Conservation (phyloP, 2,888 invertebrate species). For the Suillia variegata region DNA sequence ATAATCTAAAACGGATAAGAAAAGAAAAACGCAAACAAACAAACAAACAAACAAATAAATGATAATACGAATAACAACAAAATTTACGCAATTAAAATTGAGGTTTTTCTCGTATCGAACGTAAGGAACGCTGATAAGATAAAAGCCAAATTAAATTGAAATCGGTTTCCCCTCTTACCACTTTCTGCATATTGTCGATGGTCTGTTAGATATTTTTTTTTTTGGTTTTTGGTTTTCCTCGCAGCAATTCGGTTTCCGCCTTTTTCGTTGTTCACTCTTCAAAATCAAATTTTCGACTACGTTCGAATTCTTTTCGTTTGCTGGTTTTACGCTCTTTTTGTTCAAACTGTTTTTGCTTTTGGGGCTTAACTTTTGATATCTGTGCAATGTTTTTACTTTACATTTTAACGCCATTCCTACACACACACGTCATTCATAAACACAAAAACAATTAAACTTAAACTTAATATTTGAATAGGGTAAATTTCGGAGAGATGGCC, state of each 20-base stretch:
- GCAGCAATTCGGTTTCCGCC: background rate
- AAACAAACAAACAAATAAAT: too few species aligned
- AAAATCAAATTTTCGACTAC: constrained; percentile 11
- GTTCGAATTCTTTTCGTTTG: background rate
- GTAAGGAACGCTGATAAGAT: background rate
- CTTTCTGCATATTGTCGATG: background rate
- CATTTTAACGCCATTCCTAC: too few species aligned
- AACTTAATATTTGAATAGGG: too few species aligned
- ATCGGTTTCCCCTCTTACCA: constrained; percentile 2
- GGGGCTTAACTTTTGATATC: background rate
- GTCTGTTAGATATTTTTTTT: background rate
- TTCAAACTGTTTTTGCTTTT: background rate
- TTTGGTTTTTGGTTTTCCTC: background rate
- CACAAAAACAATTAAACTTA: too few species aligned
- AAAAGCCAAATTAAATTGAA: background rate
- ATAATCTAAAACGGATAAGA: constrained; percentile 12
- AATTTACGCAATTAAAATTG: too few species aligned
- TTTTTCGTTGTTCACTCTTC: background rate
- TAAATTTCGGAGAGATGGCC: too few species aligned
- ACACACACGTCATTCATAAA: too few species aligned
- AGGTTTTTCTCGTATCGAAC: too few species aligned
- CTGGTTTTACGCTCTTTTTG: constrained; percentile 16
- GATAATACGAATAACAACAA: too few species aligned
- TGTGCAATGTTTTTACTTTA: too few species aligned
- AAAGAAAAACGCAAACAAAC: background rate